Evolutionary conservation across 2,797 vertebrate genomes (phyloP), one percentile per base, ranked within the genome.

Genomic region (Allobates femoralis): DNA sequence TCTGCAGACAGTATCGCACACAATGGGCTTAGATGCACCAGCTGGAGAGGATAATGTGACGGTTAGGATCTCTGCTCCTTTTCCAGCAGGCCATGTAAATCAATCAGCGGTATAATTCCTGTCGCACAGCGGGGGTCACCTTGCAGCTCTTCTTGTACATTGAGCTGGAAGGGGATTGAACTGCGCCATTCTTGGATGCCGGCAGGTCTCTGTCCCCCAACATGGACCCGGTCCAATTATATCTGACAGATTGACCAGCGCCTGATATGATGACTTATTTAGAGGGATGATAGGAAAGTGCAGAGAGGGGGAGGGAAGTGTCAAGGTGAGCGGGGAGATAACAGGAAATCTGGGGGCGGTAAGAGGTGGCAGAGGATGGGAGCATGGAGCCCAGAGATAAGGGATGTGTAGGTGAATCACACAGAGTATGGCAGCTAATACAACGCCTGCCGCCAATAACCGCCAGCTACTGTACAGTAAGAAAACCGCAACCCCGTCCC

Each of bases 261-360:
- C 74, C 85, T 69, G 80, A 58, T 0, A 76, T 79, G 80, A 87
- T 83, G 81, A 83, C 86, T 87, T 87, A 51, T 87, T 87, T 79
- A 73, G 64, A 71, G 37, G 71, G 71, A 85, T 60, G 76, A 71
- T 77, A 81, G 85, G 14, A n/a, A n/a, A 67, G 66, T 37, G 11
- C 23, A 26, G 32, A n/a, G 30, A 4, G 79, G 15, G 8, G 55
- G 6, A 19, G 74, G 46, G 50, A 55, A 30, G 71, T n/a, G 71
- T 28, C 71, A 84, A 71, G 62, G 64, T 30, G 76, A 69, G n/a
- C n/a, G 15, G 75, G 53, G 28, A 37, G 60, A 81, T 66, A 67
- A 50, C 15, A 34, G 51, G 74, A 41, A 67, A 64, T 7, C 26
- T 32, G 77, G 53, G 64, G 32, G 58, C 23, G 10, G 37, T 1